Evolutionary conservation across 2,113 vertebrate species (phyloP).

Genomic region (Parus major): DNA sequence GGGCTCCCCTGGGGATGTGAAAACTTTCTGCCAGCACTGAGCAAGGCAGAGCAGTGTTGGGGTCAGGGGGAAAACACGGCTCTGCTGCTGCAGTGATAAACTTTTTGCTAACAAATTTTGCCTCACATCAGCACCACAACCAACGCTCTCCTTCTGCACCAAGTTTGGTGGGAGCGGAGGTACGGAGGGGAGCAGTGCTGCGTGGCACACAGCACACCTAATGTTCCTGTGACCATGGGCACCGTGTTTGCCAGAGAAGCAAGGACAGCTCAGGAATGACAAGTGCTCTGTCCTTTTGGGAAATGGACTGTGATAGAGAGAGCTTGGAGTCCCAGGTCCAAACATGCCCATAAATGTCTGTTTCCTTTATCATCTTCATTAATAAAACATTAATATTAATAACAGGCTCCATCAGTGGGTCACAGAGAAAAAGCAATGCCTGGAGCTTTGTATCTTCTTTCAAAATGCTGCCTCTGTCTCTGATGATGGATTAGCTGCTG

Average conservation of each 20-base stretch:
- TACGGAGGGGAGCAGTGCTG: neutral
- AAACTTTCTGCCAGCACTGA: neutral
- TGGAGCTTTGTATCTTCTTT: neutral
- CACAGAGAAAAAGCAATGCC: neutral
- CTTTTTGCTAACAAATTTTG: neutral
- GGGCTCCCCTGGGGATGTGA: neutral
- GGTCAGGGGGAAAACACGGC: accelerated
- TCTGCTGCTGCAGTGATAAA: neutral
- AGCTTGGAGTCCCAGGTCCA: neutral
- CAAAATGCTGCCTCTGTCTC: neutral
- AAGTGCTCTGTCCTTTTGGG: neutral
- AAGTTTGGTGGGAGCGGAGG: neutral
- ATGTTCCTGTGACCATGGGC: neutral
- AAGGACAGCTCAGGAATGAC: neutral
- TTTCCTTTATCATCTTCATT: constrained; percentile 7
- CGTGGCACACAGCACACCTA: accelerated
- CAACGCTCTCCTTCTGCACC: neutral
- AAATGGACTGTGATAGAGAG: neutral
- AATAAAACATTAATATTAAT: neutral
- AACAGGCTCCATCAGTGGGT: neutral
- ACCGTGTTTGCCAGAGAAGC: neutral
- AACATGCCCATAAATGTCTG: neutral
- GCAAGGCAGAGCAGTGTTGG: neutral
- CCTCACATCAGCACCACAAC: neutral
- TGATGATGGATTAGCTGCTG: neutral